Percentiles rank a stretch among this genome's conserved stretches.
These are phyloP conservation scores for Hyalella azteca DNA, from an alignment of 2,888 invertebrate genomes.

Conservation along the genomic window DNA sequence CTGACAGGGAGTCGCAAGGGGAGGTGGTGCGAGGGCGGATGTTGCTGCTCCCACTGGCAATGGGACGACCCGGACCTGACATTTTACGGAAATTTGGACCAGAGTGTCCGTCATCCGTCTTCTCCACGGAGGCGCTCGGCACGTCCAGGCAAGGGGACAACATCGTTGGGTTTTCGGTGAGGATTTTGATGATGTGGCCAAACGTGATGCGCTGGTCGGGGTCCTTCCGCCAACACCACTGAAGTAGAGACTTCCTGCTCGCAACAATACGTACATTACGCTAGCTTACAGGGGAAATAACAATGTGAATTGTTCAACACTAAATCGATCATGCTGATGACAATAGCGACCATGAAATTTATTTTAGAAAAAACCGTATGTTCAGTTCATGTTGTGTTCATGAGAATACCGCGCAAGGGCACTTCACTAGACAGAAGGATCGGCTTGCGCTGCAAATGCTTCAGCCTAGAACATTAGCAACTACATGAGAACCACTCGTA, in stretches of 20 bases:
- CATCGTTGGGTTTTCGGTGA: slow-evolving; percentile 76
- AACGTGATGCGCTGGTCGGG: slow-evolving; percentile 76
- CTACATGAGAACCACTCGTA: too few species aligned
- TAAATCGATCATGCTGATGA: too few species aligned
- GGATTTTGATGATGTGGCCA: slow-evolving; percentile 78
- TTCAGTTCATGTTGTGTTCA: too few species aligned
- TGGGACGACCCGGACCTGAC: slow-evolving; percentile 44
- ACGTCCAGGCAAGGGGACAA: slow-evolving; percentile 80
- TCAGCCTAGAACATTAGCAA: too few species aligned
- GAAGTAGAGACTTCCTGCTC: slow-evolving; percentile 74
- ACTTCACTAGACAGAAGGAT: too few species aligned
- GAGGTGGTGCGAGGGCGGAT: slow-evolving; percentile 6
- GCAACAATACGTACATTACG: neutral
- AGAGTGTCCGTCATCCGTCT: slow-evolving; percentile 47
- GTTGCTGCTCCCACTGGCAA: slow-evolving; percentile 22
- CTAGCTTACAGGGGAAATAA: too few species aligned
- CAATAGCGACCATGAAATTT: too few species aligned
- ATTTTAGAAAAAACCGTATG: too few species aligned
- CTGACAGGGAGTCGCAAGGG: neutral
- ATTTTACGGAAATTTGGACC: slow-evolving; percentile 47
- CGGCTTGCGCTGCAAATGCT: too few species aligned
- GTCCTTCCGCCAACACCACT: slow-evolving; percentile 80
- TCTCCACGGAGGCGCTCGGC: slow-evolving; percentile 68
- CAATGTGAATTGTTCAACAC: too few species aligned
- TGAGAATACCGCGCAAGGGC: too few species aligned